These are phyloP conservation scores for Tupaia chinensis DNA, from an alignment of 2,113 vertebrate species.

Conservation along the genomic window DNA sequence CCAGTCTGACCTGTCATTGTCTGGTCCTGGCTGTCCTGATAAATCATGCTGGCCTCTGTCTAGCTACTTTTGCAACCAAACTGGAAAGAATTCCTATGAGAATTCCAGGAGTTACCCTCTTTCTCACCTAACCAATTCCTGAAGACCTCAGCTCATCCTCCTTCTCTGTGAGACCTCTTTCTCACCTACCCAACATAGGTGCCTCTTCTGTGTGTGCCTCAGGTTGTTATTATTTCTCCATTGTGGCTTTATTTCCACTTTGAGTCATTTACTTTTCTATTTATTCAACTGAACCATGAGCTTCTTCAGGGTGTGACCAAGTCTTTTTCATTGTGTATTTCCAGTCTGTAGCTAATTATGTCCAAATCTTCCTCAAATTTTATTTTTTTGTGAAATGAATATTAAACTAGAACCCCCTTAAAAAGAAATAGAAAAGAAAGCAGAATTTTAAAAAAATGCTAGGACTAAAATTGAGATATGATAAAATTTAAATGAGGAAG, in stretches of 20 bases:
- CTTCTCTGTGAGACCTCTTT: background rate
- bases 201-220: background rate
- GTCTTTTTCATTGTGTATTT: background rate
- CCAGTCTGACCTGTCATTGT: background rate
- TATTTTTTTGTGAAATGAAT: background rate
- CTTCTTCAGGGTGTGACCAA: background rate
- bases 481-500: no score
- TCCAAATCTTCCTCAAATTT: background rate
- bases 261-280: conserved; percentile 1
- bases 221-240: background rate
- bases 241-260: background rate
- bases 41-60: background rate
- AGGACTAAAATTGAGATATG: background rate
- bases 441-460: background rate
- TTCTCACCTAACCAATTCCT: background rate
- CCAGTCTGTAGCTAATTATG: background rate
- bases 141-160: background rate
- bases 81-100: background rate
- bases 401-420: background rate
- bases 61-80: background rate
- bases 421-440: background rate
- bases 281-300: background rate
- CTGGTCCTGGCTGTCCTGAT: background rate
- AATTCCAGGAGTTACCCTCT: background rate
- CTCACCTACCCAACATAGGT: background rate